Conservation (phyloP, 2,888 invertebrate genomes). For the Parochlus steinenii region DNA sequence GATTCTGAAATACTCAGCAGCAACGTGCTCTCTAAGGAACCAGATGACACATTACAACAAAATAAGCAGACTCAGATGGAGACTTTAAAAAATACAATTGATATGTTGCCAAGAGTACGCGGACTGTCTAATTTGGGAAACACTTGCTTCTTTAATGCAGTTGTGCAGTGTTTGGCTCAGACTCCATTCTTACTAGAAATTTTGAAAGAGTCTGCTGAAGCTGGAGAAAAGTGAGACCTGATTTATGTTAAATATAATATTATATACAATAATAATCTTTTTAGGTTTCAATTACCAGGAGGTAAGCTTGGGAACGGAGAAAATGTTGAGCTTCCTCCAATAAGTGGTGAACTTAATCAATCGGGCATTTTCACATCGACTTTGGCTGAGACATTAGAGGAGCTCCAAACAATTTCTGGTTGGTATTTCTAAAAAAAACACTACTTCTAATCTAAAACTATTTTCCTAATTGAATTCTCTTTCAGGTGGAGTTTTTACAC, state of each 20-base stretch:
- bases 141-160: constrained; percentile 95
- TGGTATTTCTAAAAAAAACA: background rate
- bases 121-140: constrained; percentile 86
- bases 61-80: background rate
- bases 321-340: constrained; percentile 41
- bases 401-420: constrained; percentile 34
- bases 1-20: constrained; percentile 5
- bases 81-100: background rate
- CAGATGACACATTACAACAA: background rate
- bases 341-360: constrained; percentile 47
- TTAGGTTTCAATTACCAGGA: constrained; percentile 50
- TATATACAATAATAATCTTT: constrained; percentile 3
- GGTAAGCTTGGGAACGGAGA: constrained; percentile 41
- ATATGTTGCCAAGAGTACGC: constrained; percentile 40
- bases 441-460: background rate
- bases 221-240: constrained; percentile 40
- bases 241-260: background rate
- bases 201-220: constrained; percentile 47
- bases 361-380: constrained; percentile 52
- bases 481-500: constrained; percentile 46
- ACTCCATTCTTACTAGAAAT: constrained; percentile 61
- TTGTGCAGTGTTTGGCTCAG: constrained; percentile 81
- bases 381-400: constrained; percentile 49
- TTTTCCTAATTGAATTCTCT: constrained; percentile 13
- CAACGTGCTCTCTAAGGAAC: background rate